Evolutionary conservation across 2,113 vertebrate genomes (phyloP).

Genomic region (Stomatorhinus ivindoensis): DNA sequence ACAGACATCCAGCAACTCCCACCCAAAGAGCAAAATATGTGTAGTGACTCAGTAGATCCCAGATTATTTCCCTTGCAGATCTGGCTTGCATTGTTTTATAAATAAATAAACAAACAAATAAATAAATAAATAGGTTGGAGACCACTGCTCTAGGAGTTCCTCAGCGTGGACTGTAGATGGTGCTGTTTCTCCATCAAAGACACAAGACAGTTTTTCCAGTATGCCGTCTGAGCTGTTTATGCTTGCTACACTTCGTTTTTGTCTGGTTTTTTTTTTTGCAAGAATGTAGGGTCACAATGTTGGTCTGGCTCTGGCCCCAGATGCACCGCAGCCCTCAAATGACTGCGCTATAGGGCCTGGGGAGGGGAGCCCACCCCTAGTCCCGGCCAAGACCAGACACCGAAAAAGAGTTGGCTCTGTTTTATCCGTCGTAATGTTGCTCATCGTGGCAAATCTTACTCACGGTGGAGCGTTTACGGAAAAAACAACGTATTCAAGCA

Average conservation of each 20-base stretch:
- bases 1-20: background rate
- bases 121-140: background rate
- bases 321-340: slow-evolving; percentile 26
- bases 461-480: background rate
- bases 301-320: slow-evolving; percentile 17
- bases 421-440: background rate
- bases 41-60: background rate
- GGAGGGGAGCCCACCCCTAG: background rate
- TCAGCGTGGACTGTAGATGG: slow-evolving; percentile 20
- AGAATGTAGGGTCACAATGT: slow-evolving; percentile 20
- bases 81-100: background rate
- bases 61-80: background rate
- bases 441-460: background rate
- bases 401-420: background rate
- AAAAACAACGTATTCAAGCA: background rate
- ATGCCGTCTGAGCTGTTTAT: background rate
- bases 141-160: background rate
- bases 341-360: background rate
- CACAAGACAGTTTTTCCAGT: background rate
- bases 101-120: too few relatives aligned
- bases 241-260: background rate
- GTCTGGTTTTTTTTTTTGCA: slow-evolving; percentile 14
- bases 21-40: background rate
- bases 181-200: slow-evolving; percentile 36
- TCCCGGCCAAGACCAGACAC: background rate